Conservation (phyloP, 1,140 invertebrate genomes). For the Magallana ariakensis region DNA sequence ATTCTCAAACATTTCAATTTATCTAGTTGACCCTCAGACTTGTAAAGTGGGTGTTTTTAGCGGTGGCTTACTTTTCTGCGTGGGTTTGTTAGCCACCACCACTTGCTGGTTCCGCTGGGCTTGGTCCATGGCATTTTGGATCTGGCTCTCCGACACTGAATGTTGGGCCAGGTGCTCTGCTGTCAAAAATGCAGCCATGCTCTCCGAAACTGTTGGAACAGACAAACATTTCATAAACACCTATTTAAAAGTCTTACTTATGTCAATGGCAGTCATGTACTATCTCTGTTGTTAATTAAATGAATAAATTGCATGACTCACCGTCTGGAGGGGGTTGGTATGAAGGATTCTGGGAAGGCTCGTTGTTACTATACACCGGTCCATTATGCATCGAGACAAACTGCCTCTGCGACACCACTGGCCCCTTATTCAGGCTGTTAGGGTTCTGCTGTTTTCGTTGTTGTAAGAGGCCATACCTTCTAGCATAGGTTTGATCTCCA, state of each 20-base stretch:
- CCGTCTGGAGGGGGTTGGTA: constrained; percentile 50
- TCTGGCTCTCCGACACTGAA: constrained; percentile 64
- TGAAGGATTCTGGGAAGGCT: constrained; percentile 47
- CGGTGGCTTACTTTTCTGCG: constrained; percentile 46
- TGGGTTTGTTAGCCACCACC: constrained; percentile 50
- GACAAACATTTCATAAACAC: not conserved
- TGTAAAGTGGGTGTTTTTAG: no score
- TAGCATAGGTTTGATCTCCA: constrained; percentile 55
- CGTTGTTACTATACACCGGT: constrained; percentile 49
- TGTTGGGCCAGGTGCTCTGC: constrained; percentile 64
- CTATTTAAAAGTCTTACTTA: not conserved
- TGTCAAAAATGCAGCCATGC: constrained; percentile 67
- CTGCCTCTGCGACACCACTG: constrained; percentile 30
- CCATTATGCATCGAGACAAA: constrained; percentile 50
- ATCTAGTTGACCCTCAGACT: no score
- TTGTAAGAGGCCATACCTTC: constrained; percentile 68
- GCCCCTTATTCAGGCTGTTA: constrained; percentile 53
- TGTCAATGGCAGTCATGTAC: not conserved
- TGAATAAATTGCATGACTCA: not conserved
- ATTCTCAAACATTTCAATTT: no score
- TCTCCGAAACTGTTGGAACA: constrained; percentile 63
- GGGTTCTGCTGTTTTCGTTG: constrained; percentile 65
- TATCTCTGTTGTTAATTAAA: not conserved
- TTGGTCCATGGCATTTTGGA: constrained; percentile 64
- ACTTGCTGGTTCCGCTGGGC: constrained; percentile 63